Conservation (phyloP, 2,113 vertebrate genomes). For the Aleadryas rufinucha region DNA sequence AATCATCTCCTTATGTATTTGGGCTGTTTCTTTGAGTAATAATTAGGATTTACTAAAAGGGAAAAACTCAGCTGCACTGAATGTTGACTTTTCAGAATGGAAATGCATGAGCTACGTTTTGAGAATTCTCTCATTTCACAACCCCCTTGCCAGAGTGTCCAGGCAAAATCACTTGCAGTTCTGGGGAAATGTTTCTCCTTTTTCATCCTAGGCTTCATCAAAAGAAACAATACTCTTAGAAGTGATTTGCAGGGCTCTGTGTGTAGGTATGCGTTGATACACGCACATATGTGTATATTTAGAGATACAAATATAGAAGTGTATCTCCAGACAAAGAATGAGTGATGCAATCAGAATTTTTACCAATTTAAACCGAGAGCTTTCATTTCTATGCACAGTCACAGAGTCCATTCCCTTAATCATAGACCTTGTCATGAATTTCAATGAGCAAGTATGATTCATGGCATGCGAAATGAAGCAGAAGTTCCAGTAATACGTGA, state of each 20-base stretch:
- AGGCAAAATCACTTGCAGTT: neutral
- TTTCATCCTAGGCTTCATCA: neutral
- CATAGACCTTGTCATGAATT: constrained; percentile 9
- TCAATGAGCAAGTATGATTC: constrained; percentile 37
- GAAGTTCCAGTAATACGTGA: constrained; percentile 35
- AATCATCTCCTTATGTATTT: neutral
- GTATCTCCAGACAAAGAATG: neutral
- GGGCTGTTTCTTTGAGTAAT: neutral
- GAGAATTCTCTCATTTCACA: neutral
- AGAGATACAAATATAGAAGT: neutral
- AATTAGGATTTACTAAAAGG: neutral
- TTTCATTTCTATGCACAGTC: constrained; percentile 4
- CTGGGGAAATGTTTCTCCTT: neutral
- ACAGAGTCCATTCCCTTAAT: constrained; percentile 13
- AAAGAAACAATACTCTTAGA: neutral
- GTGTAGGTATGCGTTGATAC: neutral
- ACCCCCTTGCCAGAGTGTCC: neutral
- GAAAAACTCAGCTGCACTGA: neutral
- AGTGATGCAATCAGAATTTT: neutral
- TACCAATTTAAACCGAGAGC: neutral
- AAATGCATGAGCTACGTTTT: neutral
- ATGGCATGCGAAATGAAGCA: constrained; percentile 33
- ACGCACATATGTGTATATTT: neutral
- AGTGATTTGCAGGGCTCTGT: neutral
- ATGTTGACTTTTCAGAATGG: neutral